A percentile compares a stretch with the other conserved stretches of the same genome.
phyloP scores from a whole-genome alignment of 1,140 invertebrate genomes.

The Vollenhovia emeryi region DNA sequence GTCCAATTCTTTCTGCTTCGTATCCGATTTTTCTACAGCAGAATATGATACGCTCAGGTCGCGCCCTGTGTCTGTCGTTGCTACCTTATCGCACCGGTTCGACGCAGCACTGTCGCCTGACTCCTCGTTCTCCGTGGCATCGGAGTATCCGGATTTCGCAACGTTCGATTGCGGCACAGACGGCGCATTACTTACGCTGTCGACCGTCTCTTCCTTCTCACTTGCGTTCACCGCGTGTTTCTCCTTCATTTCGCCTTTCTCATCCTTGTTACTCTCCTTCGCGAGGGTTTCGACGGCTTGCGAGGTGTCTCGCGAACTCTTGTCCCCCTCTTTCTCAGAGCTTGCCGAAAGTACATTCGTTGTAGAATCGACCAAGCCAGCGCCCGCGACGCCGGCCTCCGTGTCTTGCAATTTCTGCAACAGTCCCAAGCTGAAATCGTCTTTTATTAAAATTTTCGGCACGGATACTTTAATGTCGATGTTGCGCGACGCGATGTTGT shows the following conservation, averaged over 20 bases:
- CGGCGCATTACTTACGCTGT: background rate
- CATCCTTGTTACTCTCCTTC: background rate
- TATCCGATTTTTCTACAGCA: background rate
- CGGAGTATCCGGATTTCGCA: background rate
- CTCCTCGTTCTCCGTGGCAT: background rate
- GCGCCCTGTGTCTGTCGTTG: background rate
- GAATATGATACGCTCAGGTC: background rate
- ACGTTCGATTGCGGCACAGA: background rate
- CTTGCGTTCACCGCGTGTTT: background rate
- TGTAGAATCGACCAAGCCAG: background rate
- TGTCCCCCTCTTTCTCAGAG: background rate
- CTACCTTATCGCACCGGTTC: background rate
- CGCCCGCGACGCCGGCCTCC: background rate
- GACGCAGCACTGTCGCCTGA: background rate
- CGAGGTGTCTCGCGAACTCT: background rate
- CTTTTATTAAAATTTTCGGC: conserved; percentile 4
- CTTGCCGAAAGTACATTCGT: background rate
- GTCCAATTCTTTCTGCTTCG: background rate
- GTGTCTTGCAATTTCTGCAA: background rate
- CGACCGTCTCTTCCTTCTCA: background rate
- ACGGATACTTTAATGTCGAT: conserved; percentile 40
- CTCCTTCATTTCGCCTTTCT: background rate
- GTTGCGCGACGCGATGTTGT: background rate
- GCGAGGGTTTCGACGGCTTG: background rate
- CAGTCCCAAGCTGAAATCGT: conserved; percentile 23